Evolutionary conservation across 2,797 vertebrate species (phyloP), one percentile per base, ranked within the genome.

Genomic region (Macropodus opercularis): DNA sequence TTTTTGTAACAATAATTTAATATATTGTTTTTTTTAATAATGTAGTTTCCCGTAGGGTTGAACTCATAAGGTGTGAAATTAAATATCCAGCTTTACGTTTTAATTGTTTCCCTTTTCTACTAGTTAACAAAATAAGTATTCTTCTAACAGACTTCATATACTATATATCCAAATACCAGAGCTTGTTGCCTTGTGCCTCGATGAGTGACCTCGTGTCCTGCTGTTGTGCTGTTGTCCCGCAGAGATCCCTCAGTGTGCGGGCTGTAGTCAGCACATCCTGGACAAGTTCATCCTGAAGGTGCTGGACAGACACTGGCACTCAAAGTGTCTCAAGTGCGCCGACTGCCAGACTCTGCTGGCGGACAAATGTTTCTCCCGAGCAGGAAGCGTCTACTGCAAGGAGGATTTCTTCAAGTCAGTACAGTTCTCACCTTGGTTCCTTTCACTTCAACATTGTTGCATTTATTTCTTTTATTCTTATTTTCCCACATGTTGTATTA

Each of bases 321-420:
- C 95, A 71, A 96, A 95, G 89, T 99, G 97, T 91, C 94, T 99
- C 82, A 98, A 98, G 92, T 98, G 97, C 31, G 94, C 93, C 1
- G 97, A 99, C 90, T 99, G 97, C 80, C 96, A 98, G 81, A 93
- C 94, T 75, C 96, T 94, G 77, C 91, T 99, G 92, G 94, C 95
- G 0, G 97, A 99, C 69, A 95, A 96, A 85, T 99, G 97, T 79
- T 99, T 98, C 93, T 95, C 95, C 84, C 90, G 97, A 35, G 94
- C 94, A 0, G 97, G 96, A 59, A 95, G 93, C 54, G 95, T 99
- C 73, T 99, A 98, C 92, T 99, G 97, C 93, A 98, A 98, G 80
- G 97, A 99, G 43, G 97, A 99, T 42, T 99, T 99, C 91, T 99
- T 98, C 93, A 98, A 98, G 97, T 99, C 66, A 96, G 97, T 94